Conservation (phyloP, 1,140 invertebrate species). For the Nautilus pompilius region DNA sequence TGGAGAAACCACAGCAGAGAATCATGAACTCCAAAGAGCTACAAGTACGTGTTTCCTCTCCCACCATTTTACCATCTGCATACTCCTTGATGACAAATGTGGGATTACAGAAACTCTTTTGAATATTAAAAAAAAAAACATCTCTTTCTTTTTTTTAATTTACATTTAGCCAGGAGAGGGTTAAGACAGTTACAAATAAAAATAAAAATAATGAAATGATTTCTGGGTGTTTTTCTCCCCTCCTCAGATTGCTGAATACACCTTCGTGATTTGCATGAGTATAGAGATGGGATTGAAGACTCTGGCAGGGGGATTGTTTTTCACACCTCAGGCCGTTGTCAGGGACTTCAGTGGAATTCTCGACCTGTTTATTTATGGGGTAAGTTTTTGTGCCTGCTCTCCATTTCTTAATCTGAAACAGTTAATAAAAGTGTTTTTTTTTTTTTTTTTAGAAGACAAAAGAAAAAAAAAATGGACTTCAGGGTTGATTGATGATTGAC, state of each 20-base stretch:
- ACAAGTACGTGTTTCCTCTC: slow-evolving; percentile 45
- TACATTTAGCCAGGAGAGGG: too few relatives aligned
- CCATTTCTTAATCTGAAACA: neutral
- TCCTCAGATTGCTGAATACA: slow-evolving; percentile 89
- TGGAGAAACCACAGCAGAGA: slow-evolving; percentile 87
- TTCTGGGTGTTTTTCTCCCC: neutral
- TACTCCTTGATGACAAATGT: too few relatives aligned
- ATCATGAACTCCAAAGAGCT: slow-evolving; percentile 56
- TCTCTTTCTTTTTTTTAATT: too few relatives aligned
- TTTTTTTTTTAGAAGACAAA: too few relatives aligned
- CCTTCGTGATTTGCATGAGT: slow-evolving; percentile 98
- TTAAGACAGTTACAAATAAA: too few relatives aligned
- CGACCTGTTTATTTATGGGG: slow-evolving; percentile 96
- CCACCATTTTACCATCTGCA: too few relatives aligned
- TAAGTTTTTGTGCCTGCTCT: slow-evolving; percentile 56
- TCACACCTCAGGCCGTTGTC: slow-evolving; percentile 97
- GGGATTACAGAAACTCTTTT: too few relatives aligned
- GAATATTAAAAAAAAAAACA: too few relatives aligned
- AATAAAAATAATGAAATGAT: too few relatives aligned
- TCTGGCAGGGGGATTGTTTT: slow-evolving; percentile 95
- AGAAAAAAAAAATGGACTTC: too few relatives aligned
- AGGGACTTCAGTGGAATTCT: slow-evolving; percentile 95
- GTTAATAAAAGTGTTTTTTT: neutral
- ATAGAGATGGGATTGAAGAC: slow-evolving; percentile 94
- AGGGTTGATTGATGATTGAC: too few relatives aligned